Evolutionary conservation across 2,797 vertebrate genomes (phyloP), one percentile per base, ranked within the genome.

Genomic region (Carapus acus): DNA sequence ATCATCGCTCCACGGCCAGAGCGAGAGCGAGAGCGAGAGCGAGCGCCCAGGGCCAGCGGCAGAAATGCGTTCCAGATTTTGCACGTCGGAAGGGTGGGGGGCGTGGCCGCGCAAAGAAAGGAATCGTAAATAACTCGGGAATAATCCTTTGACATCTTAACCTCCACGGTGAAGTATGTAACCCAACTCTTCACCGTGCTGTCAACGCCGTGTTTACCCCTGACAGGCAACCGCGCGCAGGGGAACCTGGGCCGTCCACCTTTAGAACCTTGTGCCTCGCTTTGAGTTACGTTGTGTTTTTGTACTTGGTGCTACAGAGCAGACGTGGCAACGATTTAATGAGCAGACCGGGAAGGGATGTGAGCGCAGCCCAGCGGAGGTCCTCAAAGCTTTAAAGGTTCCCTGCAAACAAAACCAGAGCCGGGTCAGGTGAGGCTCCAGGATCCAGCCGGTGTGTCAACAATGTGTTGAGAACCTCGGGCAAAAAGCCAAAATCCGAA

Each of bases 51-150:
- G n/a, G n/a, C 70, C 54, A 58, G 58, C 37, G 23, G 50, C 37
- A 67, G 57, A 75, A 79, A 85, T 80, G 60, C 40, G 43, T 83
- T 85, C 81, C 82, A 86, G 83, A 76, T 77, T 80, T 67, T 75
- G 48, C 47, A 58, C 58, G 58, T 72, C 76, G 67, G 22, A 29
- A 66, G 9, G 24, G 24, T 4, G 24, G 5, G 58, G 54, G 73
- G 69, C 39, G 64, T 53, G 5, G 58, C 52, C 71, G 69, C 39
- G 64, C 51, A 56, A 34, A 45, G 61, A 58, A 34, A 45, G 20
- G 46, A 58, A 73, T 59, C 43, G 14, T 80, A 79, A 81, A 82
- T 73, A 74, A 70, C 55, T n/a, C 62, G 46, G 0, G 19, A 43
- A 54, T 69, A 54, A 67, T 69, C 58, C 62, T 62, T 62, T 58